These are phyloP conservation scores for Orthosia cruda DNA, from an alignment of 2,888 invertebrate genomes.

Conservation along the genomic window DNA sequence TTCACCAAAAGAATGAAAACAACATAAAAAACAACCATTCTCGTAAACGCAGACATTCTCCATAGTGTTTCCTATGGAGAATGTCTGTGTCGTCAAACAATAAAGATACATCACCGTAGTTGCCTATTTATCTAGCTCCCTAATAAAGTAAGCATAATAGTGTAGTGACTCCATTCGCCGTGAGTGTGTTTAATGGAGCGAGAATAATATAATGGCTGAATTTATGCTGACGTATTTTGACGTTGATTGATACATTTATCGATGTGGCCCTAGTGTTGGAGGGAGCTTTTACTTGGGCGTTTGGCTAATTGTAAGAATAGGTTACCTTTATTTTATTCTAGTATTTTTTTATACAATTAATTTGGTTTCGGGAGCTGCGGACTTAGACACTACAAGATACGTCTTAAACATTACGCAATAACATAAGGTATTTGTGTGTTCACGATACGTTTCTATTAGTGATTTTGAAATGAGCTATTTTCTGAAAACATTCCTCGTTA, in stretches of 20 bases:
- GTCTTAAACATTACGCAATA: too few relatives aligned
- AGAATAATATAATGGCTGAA: constrained; percentile 1
- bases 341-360: not conserved
- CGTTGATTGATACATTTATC: constrained; percentile 31
- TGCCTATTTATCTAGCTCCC: constrained; percentile 61
- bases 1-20: constrained; percentile 29
- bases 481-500: too few relatives aligned
- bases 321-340: not conserved
- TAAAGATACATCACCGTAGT: constrained; percentile 51
- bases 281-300: not conserved
- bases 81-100: constrained; percentile 42
- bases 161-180: constrained; percentile 63
- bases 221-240: constrained; percentile 21
- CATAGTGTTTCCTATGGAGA: too few relatives aligned
- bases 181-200: constrained; percentile 56
- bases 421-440: too few relatives aligned
- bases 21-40: constrained; percentile 34
- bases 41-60: constrained; percentile 39
- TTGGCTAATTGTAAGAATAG: not conserved
- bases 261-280: not conserved
- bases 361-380: too few relatives aligned
- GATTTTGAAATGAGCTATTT: too few relatives aligned
- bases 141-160: constrained; percentile 65
- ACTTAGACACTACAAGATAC: too few relatives aligned
- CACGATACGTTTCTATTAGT: too few relatives aligned